Conservation (phyloP, 2,113 vertebrate genomes). For the Catharus bicknelli region DNA sequence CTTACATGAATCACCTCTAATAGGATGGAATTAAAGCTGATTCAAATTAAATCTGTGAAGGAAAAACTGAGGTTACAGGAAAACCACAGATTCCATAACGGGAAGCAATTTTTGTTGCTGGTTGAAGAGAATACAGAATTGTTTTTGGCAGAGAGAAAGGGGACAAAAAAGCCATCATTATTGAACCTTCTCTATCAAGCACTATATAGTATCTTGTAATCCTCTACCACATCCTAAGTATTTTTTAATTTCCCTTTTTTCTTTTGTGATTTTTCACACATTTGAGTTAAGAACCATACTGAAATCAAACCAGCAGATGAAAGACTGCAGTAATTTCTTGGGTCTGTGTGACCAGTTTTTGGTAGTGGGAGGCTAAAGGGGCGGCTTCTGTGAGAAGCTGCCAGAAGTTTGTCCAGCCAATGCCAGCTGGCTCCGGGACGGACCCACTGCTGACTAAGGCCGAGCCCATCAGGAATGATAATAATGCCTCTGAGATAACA, state of each 20-base stretch:
- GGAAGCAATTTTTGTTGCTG: neutral
- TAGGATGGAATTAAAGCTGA: neutral
- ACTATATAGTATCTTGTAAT: neutral
- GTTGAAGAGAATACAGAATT: neutral
- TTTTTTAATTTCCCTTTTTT: neutral
- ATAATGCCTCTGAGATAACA: neutral
- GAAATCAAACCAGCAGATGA: neutral
- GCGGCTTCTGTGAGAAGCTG: neutral
- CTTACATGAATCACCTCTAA: neutral
- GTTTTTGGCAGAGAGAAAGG: neutral
- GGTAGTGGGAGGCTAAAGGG: neutral
- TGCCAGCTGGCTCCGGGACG: neutral
- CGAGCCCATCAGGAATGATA: neutral
- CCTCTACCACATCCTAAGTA: neutral
- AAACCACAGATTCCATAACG: neutral
- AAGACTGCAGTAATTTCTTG: neutral
- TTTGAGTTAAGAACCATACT: neutral
- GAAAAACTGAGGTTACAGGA: slow-evolving; percentile 1
- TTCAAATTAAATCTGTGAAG: neutral
- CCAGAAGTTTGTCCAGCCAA: neutral
- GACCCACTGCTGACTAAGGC: neutral
- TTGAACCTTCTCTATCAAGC: neutral
- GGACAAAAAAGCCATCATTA: neutral
- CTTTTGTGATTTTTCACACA: neutral
- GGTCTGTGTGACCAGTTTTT: neutral